phyloP scores from a whole-genome alignment of 2,888 invertebrate species.

The Desoria tigrina region DNA sequence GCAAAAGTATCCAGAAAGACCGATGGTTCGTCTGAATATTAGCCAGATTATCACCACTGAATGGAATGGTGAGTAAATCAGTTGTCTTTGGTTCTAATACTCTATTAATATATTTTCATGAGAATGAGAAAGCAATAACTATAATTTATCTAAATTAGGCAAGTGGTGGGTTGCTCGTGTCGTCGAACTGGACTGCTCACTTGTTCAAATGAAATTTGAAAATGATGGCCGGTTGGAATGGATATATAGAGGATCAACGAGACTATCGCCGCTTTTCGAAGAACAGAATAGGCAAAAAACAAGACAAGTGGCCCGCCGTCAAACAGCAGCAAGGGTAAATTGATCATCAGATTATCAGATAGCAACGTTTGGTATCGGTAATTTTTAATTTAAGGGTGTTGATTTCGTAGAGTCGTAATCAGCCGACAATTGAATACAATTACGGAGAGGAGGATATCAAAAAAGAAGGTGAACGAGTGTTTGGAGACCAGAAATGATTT shows the following conservation, averaged over 20 bases:
- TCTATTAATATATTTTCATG: no score
- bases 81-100: no score
- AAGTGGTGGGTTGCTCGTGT: slow-evolving; percentile 79
- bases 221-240: slow-evolving; percentile 78
- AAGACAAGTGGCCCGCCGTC: slow-evolving; percentile 11
- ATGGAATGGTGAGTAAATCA: slow-evolving; percentile 72
- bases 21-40: slow-evolving; percentile 72
- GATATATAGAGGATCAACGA: slow-evolving; percentile 91
- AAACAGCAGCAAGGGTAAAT: slow-evolving; percentile 4
- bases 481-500: no score
- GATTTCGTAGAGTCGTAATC: slow-evolving; percentile 7
- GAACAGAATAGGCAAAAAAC: slow-evolving; percentile 21
- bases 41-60: slow-evolving; percentile 83
- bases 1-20: slow-evolving; percentile 74
- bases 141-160: no score
- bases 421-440: slow-evolving; percentile 32
- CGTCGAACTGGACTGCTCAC: slow-evolving; percentile 79
- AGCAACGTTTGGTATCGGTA: neutral
- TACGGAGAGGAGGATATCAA: slow-evolving; percentile 20
- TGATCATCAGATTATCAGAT: no score
- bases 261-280: slow-evolving; percentile 64
- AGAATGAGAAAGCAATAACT: no score
- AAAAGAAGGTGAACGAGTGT: neutral
- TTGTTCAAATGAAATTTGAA: slow-evolving; percentile 82
- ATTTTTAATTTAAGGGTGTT: slow-evolving; percentile 2